Base-by-base conservation (phyloP, 1,140 invertebrate species). In the Frieseomelitta varia region DNA sequence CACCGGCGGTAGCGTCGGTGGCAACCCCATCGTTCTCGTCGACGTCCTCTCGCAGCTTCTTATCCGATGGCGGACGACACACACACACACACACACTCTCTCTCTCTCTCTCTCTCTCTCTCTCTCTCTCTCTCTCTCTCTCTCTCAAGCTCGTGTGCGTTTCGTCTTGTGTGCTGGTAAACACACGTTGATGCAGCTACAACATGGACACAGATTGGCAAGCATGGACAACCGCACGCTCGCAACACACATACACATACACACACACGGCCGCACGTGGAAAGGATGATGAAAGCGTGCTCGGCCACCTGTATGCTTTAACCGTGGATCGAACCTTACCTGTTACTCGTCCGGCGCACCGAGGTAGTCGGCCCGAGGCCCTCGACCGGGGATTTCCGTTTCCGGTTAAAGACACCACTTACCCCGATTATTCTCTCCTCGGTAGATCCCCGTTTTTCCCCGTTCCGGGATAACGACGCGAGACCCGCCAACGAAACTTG, bases 231-330 rank as follows among this genome's bases (percentile, higher is more conserved):
- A 51, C 53, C 81, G 56, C 61, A 51, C 55, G 47, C 77, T 67
- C 72, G 47, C 34, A 61, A 27, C 76, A 61, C 72, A 47, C 34
- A 61, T 24, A 69, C 84, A 68, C 78, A 61, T 1, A 15, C 58
- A 85, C 85, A 88, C 85, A 85, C 78, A 79, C 79, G 61, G 58
- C 24, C 72, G 78, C 84, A 68, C 79, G 71, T 86, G 79, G 89
- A 89, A 91, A 91, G 87, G 87, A 89, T 88, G 84, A 89, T 89
- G 88, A 86, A 88, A 87, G 91, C 91, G 90, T 92, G 90, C 89
- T 93, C 92, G 93, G 92, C 93, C 94, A 94, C 94, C 94, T 94
- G 94, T 94, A 94, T 94, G 94, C 93, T 94, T 93, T 93, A 90
- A 92, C 92, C 92, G 91, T 90, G 91, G 91, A 93, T 94, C 91